Conservation (phyloP, 2,797 vertebrate genomes). For the Oophaga sylvatica region DNA sequence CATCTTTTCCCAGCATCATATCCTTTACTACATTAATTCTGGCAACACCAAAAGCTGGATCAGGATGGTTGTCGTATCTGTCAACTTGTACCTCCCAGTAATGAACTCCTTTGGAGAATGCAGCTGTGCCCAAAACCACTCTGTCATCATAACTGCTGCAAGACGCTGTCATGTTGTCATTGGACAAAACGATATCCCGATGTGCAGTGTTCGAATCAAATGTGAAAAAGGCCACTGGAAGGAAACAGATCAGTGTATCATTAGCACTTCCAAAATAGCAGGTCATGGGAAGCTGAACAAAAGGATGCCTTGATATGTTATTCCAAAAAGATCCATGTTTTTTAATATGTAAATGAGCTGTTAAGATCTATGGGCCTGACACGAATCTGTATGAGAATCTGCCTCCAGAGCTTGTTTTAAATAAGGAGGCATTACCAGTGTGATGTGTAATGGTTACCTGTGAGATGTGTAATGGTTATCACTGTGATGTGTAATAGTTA, state of each 20-base stretch:
- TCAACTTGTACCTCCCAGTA: conserved; percentile 95
- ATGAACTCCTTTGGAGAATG: conserved; percentile 94
- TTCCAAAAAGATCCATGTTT: too few relatives aligned
- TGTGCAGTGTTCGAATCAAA: conserved; percentile 94
- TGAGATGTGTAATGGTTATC: too few relatives aligned
- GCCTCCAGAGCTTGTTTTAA: too few relatives aligned
- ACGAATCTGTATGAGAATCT: too few relatives aligned
- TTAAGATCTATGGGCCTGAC: too few relatives aligned
- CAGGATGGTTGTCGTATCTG: conserved; percentile 96
- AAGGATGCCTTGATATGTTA: too few relatives aligned
- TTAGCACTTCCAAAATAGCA: neutral
- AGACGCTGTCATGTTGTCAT: conserved; percentile 92
- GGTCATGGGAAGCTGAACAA: too few relatives aligned
- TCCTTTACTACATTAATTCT: conserved; percentile 92
- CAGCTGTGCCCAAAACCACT: conserved; percentile 92
- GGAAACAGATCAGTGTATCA: neutral
- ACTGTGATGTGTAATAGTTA: too few relatives aligned
- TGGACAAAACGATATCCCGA: conserved; percentile 91
- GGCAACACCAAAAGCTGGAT: conserved; percentile 94
- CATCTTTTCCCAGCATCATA: conserved; percentile 94
- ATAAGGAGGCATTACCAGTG: too few relatives aligned
- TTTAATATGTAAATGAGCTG: too few relatives aligned
- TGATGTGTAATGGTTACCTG: too few relatives aligned
- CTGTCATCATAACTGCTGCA: conserved; percentile 98
- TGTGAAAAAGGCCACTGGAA: conserved; percentile 94